These are phyloP conservation scores for Phoenoteleia sp. DNA, from an alignment of 2,888 invertebrate species.

Conservation along the genomic window DNA sequence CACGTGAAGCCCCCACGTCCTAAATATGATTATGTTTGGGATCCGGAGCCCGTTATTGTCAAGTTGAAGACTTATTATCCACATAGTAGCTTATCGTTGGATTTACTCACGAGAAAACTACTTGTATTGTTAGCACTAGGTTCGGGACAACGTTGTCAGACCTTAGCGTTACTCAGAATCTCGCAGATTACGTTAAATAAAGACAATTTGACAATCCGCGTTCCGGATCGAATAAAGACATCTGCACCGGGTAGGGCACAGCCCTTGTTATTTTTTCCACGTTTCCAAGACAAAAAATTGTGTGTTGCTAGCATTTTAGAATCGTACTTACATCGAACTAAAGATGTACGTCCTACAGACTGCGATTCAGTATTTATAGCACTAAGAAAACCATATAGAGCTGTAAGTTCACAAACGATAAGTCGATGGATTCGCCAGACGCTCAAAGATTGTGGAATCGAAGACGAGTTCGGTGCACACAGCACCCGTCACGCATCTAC, in stretches of 20 bases:
- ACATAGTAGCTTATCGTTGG: not conserved
- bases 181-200: not conserved
- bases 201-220: not conserved
- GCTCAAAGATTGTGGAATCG: no score
- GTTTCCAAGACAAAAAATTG: not conserved
- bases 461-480: no score
- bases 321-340: not conserved
- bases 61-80: not conserved
- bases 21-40: conserved; percentile 77
- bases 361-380: not conserved
- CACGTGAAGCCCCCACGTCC: conserved; percentile 50
- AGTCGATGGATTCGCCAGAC: conserved; percentile 17
- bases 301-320: not conserved
- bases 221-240: not conserved
- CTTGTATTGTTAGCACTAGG: conserved; percentile 2
- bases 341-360: not conserved
- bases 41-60: conserved; percentile 75
- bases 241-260: not conserved
- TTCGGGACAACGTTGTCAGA: not conserved
- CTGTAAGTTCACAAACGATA: not conserved
- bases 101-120: conserved; percentile 14
- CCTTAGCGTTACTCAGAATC: not conserved
- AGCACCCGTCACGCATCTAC: no score
- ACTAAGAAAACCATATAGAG: not conserved
- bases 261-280: not conserved